Evolutionary conservation across 2,888 invertebrate genomes (phyloP).

Genomic region (Pyrocoelia pectoralis): DNA sequence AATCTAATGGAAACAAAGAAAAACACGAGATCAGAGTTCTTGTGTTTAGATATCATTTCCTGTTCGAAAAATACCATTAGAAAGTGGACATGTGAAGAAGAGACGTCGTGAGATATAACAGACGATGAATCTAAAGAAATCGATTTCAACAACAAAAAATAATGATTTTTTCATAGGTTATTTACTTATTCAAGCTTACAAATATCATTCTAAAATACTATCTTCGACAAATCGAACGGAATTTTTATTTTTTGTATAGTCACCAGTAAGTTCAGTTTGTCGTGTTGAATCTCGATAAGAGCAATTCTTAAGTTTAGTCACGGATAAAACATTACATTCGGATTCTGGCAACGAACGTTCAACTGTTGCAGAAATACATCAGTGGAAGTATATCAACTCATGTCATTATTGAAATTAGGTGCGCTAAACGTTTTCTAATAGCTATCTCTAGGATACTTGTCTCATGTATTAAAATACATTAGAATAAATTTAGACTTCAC

Average conservation of each 20-base stretch:
- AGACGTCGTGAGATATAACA: conserved; percentile 36
- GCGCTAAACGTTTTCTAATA: conserved; percentile 37
- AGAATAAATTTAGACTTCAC: not conserved
- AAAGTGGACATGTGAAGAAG: conserved; percentile 44
- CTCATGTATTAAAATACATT: not conserved
- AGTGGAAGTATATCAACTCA: conserved; percentile 50
- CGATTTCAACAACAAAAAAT: conserved; percentile 11
- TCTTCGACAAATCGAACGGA: conserved; percentile 38
- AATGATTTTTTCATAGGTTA: conserved; percentile 31
- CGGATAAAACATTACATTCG: conserved; percentile 53
- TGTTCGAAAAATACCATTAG: conserved; percentile 46
- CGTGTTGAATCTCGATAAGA: conserved; percentile 43
- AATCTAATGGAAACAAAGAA: conserved; percentile 23
- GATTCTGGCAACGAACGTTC: conserved; percentile 50
- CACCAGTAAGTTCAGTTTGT: conserved; percentile 33
- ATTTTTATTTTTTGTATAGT: conserved; percentile 44
- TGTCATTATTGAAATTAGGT: conserved; percentile 52
- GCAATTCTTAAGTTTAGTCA: conserved; percentile 47
- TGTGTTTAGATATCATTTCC: conserved; percentile 49
- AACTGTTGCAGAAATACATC: conserved; percentile 56
- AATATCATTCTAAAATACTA: conserved; percentile 37
- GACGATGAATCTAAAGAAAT: conserved; percentile 34
- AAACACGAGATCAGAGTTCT: conserved; percentile 37
- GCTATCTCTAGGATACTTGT: conserved; percentile 12
- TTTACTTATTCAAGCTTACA: conserved; percentile 48